phyloP scores from a whole-genome alignment of 1,140 invertebrate genomes.

The Aplysia californica region DNA sequence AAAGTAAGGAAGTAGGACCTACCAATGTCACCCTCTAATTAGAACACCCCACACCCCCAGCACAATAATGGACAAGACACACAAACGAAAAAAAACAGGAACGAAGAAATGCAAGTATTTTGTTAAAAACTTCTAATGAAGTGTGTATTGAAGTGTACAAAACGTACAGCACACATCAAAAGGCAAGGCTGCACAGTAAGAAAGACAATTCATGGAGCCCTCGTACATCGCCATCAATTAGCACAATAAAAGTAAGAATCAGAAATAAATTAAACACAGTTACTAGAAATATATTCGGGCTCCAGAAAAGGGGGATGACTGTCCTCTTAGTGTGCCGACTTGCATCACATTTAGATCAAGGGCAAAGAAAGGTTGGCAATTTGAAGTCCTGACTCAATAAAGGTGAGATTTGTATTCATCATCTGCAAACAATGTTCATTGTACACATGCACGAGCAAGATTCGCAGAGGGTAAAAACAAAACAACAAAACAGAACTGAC shows the following conservation, averaged over 20 bases:
- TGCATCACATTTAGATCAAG: conserved; percentile 5
- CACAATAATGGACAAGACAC: not conserved
- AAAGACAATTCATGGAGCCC: conserved; percentile 22
- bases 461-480: too few relatives aligned
- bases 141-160: conserved; percentile 22
- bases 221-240: not conserved
- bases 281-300: not conserved
- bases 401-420: too few relatives aligned
- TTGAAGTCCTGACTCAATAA: too few relatives aligned
- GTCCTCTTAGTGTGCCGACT: conserved; percentile 13
- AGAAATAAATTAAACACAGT: not conserved
- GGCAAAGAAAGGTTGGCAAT: not conserved
- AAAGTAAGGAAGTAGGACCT: too few relatives aligned
- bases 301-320: not conserved
- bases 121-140: conserved; percentile 21
- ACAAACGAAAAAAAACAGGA: not conserved
- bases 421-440: too few relatives aligned
- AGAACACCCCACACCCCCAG: not conserved
- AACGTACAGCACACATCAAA: conserved; percentile 21
- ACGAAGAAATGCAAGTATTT: too few relatives aligned
- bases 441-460: too few relatives aligned
- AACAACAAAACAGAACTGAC: too few relatives aligned
- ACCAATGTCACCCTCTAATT: not conserved
- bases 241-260: not conserved
- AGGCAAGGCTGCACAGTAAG: conserved; percentile 23